Evolutionary conservation across 2,888 invertebrate species (phyloP).

Genomic region (Orchestes rusci): DNA sequence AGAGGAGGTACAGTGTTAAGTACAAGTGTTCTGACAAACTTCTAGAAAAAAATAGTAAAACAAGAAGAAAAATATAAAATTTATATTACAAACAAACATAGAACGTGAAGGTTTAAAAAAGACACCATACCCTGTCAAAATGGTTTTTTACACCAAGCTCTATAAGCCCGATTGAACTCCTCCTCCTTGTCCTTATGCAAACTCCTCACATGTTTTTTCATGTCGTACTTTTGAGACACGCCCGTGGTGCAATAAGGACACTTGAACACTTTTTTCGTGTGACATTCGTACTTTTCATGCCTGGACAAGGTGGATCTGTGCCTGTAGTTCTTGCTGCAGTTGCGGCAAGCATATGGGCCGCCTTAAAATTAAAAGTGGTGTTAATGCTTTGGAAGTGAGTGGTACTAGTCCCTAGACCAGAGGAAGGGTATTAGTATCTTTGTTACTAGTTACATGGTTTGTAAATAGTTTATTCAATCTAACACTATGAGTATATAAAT

Average conservation of each 20-base stretch:
- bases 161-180: slow-evolving; percentile 18
- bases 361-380: background rate
- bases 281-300: slow-evolving; percentile 31
- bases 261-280: slow-evolving; percentile 28
- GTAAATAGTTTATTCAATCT: too few relatives aligned
- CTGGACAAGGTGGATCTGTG: slow-evolving; percentile 25
- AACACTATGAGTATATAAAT: too few relatives aligned
- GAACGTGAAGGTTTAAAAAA: background rate
- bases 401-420: too few relatives aligned
- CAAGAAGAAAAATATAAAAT: background rate
- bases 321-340: slow-evolving; percentile 27
- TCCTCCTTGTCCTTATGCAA: slow-evolving; percentile 19
- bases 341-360: slow-evolving; percentile 11
- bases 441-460: too few relatives aligned
- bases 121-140: too few relatives aligned
- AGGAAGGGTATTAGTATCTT: too few relatives aligned
- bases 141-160: too few relatives aligned
- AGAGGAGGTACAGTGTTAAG: too few relatives aligned
- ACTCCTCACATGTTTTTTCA: slow-evolving; percentile 23
- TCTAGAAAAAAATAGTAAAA: background rate
- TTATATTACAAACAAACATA: background rate
- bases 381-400: too few relatives aligned
- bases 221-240: slow-evolving; percentile 20
- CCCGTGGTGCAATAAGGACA: slow-evolving; percentile 21
- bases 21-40: too few relatives aligned